These are phyloP conservation scores for Tiaroga cobitis DNA, from an alignment of 2,797 vertebrate genomes.

Conservation along the genomic window DNA sequence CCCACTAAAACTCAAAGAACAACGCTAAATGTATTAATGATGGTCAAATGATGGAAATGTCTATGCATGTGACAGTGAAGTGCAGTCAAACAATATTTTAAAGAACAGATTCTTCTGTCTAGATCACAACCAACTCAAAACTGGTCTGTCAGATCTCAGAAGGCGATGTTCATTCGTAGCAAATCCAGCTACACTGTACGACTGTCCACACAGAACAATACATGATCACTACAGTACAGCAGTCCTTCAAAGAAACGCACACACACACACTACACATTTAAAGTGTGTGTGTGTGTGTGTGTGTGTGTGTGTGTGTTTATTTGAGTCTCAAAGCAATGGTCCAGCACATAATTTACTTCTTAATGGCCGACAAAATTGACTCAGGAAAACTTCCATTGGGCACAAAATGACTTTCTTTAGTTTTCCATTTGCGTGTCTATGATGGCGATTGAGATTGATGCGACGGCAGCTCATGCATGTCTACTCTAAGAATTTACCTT, in stretches of 20 bases:
- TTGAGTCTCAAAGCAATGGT: slow-evolving; percentile 63
- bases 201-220: not conserved
- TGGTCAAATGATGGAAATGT: no score
- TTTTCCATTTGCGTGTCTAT: slow-evolving; percentile 71
- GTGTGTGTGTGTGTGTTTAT: slow-evolving; percentile 32
- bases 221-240: not conserved
- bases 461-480: slow-evolving; percentile 71
- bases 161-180: not conserved
- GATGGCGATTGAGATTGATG: slow-evolving; percentile 78
- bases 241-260: not conserved
- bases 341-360: slow-evolving; percentile 77
- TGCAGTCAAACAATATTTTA: no score
- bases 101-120: no score
- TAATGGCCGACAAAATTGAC: slow-evolving; percentile 79
- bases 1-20: no score
- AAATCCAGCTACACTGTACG: not conserved
- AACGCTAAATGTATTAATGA: no score
- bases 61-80: no score
- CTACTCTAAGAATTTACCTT: slow-evolving; percentile 61
- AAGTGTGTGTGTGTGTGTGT: slow-evolving; percentile 21
- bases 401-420: slow-evolving; percentile 78
- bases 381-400: slow-evolving; percentile 81
- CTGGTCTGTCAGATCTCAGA: not conserved
- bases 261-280: not conserved
- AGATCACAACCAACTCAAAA: not conserved